These are phyloP conservation scores for Cottoperca gobio DNA, from an alignment of 2,797 vertebrate genomes.

Conservation along the genomic window DNA sequence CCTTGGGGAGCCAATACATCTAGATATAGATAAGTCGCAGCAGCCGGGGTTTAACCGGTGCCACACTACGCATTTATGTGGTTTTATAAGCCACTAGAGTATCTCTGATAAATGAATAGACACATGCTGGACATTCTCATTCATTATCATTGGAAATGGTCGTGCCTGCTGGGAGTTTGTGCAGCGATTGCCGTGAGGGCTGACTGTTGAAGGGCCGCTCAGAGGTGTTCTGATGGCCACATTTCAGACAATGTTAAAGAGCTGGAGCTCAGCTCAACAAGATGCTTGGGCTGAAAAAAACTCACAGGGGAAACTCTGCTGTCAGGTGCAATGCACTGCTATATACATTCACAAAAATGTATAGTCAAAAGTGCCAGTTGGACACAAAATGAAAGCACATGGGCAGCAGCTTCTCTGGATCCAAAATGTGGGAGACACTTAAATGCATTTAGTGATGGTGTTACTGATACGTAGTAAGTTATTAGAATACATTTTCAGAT, in stretches of 20 bases:
- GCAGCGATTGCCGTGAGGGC: constrained; percentile 56
- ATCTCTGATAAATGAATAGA: constrained; percentile 72
- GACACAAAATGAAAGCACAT: constrained; percentile 41
- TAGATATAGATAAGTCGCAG: constrained; percentile 60
- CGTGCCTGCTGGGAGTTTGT: constrained; percentile 73
- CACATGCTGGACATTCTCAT: constrained; percentile 74
- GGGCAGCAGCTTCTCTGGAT: constrained; percentile 2
- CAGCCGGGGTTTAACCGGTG: constrained; percentile 24
- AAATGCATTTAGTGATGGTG: not conserved
- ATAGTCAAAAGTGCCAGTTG: constrained; percentile 28
- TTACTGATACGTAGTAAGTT: not conserved
- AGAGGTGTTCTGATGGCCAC: constrained; percentile 56
- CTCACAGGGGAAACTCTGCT: constrained; percentile 42
- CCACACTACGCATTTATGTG: constrained; percentile 43
- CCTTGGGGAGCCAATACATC: constrained; percentile 60
- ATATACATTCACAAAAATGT: constrained; percentile 36
- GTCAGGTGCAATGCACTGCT: constrained; percentile 46
- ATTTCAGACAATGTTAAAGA: constrained; percentile 67
- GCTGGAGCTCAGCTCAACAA: constrained; percentile 53
- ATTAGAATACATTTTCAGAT: not conserved
- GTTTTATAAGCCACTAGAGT: constrained; percentile 61
- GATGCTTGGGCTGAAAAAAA: constrained; percentile 54
- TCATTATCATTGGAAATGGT: constrained; percentile 77
- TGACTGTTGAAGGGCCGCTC: constrained; percentile 62
- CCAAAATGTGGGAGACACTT: not conserved